These are phyloP conservation scores for Drosophila pandora DNA, from an alignment of 1,140 invertebrate genomes.

Conservation along the genomic window DNA sequence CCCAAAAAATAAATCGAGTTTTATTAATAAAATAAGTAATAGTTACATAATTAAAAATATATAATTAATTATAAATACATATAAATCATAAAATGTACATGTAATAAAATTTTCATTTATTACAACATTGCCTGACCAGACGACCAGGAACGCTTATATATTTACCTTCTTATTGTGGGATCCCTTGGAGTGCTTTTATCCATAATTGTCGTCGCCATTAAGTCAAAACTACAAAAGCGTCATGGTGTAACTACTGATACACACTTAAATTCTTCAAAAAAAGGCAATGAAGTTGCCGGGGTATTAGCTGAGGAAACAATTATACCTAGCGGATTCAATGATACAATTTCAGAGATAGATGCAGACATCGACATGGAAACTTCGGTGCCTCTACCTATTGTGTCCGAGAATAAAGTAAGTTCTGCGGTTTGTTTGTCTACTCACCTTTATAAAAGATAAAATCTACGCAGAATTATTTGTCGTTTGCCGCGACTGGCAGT, in stretches of 20 bases:
- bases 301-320: slow-evolving; percentile 84
- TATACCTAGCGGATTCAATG: slow-evolving; percentile 90
- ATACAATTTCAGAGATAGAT: slow-evolving; percentile 89
- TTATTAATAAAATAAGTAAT: too few species aligned
- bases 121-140: slow-evolving; percentile 84
- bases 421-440: background rate
- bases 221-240: slow-evolving; percentile 87
- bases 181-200: slow-evolving; percentile 88
- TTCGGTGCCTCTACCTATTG: slow-evolving; percentile 84
- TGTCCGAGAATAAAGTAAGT: slow-evolving; percentile 80
- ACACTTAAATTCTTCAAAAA: slow-evolving; percentile 53
- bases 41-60: too few species aligned
- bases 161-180: slow-evolving; percentile 90
- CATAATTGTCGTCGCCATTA: slow-evolving; percentile 87
- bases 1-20: too few species aligned
- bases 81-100: too few species aligned
- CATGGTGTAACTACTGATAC: slow-evolving; percentile 84
- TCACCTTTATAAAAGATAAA: slow-evolving; percentile 5
- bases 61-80: too few species aligned
- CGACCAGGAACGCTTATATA: slow-evolving; percentile 90
- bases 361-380: slow-evolving; percentile 89
- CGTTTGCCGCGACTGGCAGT: slow-evolving; percentile 64
- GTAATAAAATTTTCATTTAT: too few species aligned
- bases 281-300: slow-evolving; percentile 20
- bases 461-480: slow-evolving; percentile 71